Percentiles rank a stretch among this genome's conserved stretches.
These are phyloP conservation scores for Holothuria glaberrima DNA, from an alignment of 35 echinoderm and acorn worm genomes.

Conservation along the genomic window DNA sequence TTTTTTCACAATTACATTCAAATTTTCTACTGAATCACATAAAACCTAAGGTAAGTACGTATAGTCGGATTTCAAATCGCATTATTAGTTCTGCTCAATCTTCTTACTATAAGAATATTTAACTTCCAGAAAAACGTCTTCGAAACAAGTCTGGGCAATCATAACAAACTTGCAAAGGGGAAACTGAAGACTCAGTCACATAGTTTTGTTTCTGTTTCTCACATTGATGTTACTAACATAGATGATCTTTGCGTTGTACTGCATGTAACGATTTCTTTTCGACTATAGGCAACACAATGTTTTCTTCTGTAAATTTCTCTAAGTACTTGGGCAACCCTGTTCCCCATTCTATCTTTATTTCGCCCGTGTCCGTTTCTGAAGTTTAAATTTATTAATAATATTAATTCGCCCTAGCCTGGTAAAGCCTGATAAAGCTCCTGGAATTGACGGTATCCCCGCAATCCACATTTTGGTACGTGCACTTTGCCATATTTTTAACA, in stretches of 20 bases:
- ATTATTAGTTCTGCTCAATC: conserved; percentile 5
- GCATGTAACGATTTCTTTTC: background rate
- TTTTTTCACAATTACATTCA: background rate
- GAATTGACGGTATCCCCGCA: conserved; percentile 5
- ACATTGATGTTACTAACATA: background rate
- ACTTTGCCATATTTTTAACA: background rate
- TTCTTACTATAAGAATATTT: background rate
- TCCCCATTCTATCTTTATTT: background rate
- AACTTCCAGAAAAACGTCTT: background rate
- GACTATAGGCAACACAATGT: background rate
- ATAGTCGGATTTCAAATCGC: conserved; percentile 2
- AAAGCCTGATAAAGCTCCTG: background rate
- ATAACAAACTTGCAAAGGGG: background rate
- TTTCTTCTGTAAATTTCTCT: no score
- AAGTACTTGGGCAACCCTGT: background rate
- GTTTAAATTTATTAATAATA: background rate
- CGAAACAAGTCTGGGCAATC: background rate
- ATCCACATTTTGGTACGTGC: background rate
- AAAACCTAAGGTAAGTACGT: background rate
- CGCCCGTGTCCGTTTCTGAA: background rate
- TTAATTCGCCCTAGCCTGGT: background rate
- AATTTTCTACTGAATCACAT: background rate
- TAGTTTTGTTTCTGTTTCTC: background rate
- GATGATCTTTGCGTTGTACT: background rate
- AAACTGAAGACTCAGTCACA: background rate